A percentile compares a stretch with the other conserved stretches of the same genome.
phyloP scores from a whole-genome alignment of 2,797 vertebrate species.

The Ibycter americanus region DNA sequence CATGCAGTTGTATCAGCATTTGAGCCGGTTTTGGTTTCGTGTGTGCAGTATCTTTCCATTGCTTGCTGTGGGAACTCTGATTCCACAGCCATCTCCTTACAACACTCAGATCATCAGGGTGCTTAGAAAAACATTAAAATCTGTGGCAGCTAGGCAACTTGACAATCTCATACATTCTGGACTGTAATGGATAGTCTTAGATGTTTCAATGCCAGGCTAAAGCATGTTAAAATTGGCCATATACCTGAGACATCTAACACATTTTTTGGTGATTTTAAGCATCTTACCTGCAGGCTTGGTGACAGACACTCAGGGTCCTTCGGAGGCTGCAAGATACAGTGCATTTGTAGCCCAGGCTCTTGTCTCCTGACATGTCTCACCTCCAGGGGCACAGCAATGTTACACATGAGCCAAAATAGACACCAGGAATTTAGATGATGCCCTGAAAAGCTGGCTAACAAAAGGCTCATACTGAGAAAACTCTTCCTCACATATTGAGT shows the following conservation, averaged over 20 bases:
- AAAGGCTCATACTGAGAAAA: not conserved
- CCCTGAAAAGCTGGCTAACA: not conserved
- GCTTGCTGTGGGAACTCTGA: not conserved
- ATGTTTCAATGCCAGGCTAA: not conserved
- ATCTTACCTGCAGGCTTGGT: not conserved
- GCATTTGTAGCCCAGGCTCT: not conserved
- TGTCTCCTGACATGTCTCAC: not conserved
- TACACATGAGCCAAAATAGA: not conserved
- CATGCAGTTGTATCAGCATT: not conserved
- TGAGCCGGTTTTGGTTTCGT: not conserved
- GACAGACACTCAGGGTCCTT: not conserved
- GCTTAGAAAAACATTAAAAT: not conserved
- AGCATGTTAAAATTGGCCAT: not conserved
- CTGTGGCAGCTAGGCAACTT: not conserved
- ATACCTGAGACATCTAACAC: not conserved
- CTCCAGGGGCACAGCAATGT: not conserved
- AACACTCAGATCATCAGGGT: not conserved
- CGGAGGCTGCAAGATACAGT: not conserved
- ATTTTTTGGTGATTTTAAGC: not conserved
- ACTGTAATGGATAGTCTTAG: not conserved
- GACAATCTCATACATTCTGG: not conserved
- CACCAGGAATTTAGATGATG: not conserved
- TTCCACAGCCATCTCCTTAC: not conserved
- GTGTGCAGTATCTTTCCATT: not conserved
- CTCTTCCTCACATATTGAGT: not conserved